Percentiles rank a stretch among this genome's conserved stretches.
These are phyloP conservation scores for crab-eating macaque (Macaca fascicularis) DNA, from an alignment of 2,113 vertebrate genomes.

Conservation along the genomic window T2T-MFA8v1.1 NC_088385.1:117497501-117498000, in stretches of 20 bases:
- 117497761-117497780: neutral
- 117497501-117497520: neutral
- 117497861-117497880: neutral
- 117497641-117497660: neutral
- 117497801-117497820: neutral
- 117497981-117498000: neutral
- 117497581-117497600: neutral
- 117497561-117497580: neutral
- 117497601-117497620: neutral
- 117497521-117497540: neutral
- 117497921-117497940: neutral
- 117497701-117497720: neutral
- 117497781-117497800: neutral
- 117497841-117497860: neutral
- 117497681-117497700: neutral
- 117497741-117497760: conserved; percentile 19
- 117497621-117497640: neutral
- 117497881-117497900: neutral
- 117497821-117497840: neutral
- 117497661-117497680: neutral
- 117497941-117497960: neutral
- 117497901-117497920: neutral
- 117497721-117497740: neutral
- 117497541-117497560: neutral
- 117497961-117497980: neutral